Conservation (phyloP, 2,888 invertebrate genomes). For the Drosophila rellima region DNA sequence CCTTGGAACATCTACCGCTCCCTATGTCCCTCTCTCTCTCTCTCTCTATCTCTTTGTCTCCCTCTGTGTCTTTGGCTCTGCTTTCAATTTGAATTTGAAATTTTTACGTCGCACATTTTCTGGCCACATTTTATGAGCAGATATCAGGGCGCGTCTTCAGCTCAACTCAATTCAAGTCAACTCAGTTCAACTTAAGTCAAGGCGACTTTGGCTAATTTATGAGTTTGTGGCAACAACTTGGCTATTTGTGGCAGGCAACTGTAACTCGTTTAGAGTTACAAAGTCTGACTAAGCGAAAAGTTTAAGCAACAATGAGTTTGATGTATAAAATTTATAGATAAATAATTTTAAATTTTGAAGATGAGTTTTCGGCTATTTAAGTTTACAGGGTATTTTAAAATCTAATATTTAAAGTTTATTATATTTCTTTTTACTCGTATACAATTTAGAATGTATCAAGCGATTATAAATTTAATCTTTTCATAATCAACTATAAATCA, state of each 20-base stretch:
- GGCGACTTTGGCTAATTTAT: slow-evolving; percentile 20
- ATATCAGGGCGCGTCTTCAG: slow-evolving; percentile 38
- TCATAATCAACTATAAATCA: slow-evolving; percentile 27
- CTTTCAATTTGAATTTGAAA: slow-evolving; percentile 62
- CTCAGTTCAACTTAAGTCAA: not conserved
- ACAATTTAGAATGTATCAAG: slow-evolving; percentile 13
- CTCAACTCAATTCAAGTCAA: not conserved
- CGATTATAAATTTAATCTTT: slow-evolving; percentile 34
- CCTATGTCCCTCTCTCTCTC: not conserved
- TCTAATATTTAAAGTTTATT: no score
- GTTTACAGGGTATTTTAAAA: not conserved
- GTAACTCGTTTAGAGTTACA: no score
- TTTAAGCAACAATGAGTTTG: no score
- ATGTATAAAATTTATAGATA: no score
- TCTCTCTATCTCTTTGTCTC: no score
- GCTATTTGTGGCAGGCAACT: slow-evolving; percentile 15
- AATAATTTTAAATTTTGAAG: no score
- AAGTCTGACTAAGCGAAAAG: no score
- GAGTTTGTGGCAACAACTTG: slow-evolving; percentile 14
- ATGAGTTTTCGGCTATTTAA: no score
- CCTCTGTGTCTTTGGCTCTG: not conserved
- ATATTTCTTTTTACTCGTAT: not conserved
- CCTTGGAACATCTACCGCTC: not conserved
- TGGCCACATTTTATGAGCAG: slow-evolving; percentile 48
- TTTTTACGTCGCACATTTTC: slow-evolving; percentile 32